These are phyloP conservation scores for Lagenorhynchus albirostris DNA, from an alignment of 2,113 vertebrate species.

Conservation along the genomic window DNA sequence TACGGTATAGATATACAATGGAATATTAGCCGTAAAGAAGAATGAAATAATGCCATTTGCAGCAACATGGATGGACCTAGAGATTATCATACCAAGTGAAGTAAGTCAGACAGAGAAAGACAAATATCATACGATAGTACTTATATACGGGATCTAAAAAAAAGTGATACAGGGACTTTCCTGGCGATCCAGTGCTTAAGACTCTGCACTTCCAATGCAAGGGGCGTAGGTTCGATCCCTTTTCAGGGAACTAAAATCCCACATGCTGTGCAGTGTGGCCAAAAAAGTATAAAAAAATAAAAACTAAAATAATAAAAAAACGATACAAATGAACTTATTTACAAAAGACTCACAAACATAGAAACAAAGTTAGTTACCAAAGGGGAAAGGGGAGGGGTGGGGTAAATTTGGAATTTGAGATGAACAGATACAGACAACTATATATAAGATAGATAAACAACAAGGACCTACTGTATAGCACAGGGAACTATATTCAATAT, in stretches of 20 bases:
- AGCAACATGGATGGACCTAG: too few species aligned
- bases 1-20: too few species aligned
- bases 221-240: fast-evolving
- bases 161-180: too few species aligned
- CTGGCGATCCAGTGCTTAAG: too few species aligned
- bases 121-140: neutral
- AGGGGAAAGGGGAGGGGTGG: neutral
- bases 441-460: neutral
- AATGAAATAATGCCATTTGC: too few species aligned
- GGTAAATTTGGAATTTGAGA: neutral
- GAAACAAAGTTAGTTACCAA: neutral
- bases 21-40: too few species aligned
- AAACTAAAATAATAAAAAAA: neutral
- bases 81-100: neutral
- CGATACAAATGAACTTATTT: neutral
- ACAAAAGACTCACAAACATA: neutral
- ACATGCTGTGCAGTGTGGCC: too few species aligned
- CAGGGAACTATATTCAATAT: neutral
- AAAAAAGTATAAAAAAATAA: too few species aligned
- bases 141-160: neutral
- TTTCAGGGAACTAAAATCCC: too few species aligned
- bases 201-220: too few species aligned
- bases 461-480: neutral
- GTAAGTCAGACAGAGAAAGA: neutral
- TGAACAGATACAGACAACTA: neutral